A percentile compares a stretch with the other conserved stretches of the same genome.
These are phyloP conservation scores for Lophius piscatorius DNA, from an alignment of 2,113 vertebrate species.

Conservation along the genomic window DNA sequence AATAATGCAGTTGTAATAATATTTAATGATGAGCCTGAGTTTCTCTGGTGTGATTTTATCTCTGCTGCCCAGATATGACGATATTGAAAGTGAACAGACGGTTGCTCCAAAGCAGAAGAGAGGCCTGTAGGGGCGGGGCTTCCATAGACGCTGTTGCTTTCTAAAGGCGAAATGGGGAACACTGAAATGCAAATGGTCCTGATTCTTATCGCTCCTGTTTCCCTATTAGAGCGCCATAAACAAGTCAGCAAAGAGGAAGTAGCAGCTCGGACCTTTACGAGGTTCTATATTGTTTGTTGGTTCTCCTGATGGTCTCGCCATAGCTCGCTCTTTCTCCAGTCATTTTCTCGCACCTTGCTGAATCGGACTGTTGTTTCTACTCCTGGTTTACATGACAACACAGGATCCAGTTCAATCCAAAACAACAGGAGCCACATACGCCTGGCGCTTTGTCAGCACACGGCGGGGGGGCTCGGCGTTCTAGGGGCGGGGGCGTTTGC, in stretches of 20 bases:
- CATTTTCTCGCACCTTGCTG: not conserved
- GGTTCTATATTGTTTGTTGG: constrained; percentile 7
- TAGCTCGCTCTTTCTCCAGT: not conserved
- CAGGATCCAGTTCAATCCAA: constrained; percentile 9
- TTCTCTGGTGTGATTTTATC: constrained; percentile 29
- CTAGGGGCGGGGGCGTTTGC: constrained; percentile 9
- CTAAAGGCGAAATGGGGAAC: constrained; percentile 74
- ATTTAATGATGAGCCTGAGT: too few relatives aligned
- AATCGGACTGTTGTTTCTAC: constrained; percentile 6
- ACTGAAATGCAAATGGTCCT: constrained; percentile 74
- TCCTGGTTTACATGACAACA: constrained; percentile 10
- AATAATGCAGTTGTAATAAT: too few relatives aligned
- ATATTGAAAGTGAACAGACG: constrained; percentile 23
- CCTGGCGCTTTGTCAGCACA: constrained; percentile 58
- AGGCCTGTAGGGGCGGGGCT: constrained; percentile 26
- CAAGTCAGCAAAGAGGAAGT: constrained; percentile 61
- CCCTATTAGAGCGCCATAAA: constrained; percentile 58
- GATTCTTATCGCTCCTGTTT: constrained; percentile 67
- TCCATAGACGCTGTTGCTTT: constrained; percentile 54
- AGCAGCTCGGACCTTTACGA: constrained; percentile 8
- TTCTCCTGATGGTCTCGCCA: not conserved
- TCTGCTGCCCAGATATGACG: constrained; percentile 13
- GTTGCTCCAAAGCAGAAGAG: constrained; percentile 70
- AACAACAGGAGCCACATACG: constrained; percentile 8
- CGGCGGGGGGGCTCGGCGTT: constrained; percentile 28